These are phyloP conservation scores for Penaeus vannamei DNA, from an alignment of 1,140 invertebrate genomes.

Conservation along the genomic window DNA sequence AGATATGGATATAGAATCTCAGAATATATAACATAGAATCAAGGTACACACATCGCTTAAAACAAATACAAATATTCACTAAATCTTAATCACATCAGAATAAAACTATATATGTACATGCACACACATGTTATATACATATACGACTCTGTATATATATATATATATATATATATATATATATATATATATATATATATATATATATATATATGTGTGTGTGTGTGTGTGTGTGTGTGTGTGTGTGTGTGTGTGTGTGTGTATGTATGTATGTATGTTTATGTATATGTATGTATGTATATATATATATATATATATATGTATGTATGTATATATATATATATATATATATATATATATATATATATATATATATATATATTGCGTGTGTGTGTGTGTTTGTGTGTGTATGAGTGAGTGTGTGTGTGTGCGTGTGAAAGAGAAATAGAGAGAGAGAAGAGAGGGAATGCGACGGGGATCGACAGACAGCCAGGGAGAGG, in stretches of 20 bases:
- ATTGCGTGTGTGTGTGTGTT: no score
- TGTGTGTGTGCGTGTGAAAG: no score
- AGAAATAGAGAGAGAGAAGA: no score
- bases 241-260: conserved; percentile 16
- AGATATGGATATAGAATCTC: no score
- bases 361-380: conserved; percentile 18
- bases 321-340: conserved; percentile 17
- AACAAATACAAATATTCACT: background rate
- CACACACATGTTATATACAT: background rate
- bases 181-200: background rate
- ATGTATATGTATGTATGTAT: conserved; percentile 4
- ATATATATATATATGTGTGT: conserved; percentile 6
- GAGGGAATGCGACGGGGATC: no score
- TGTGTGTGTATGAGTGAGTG: no score
- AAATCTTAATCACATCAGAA: background rate
- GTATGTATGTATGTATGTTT: background rate
- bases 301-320: conserved; percentile 16
- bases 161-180: conserved; percentile 16
- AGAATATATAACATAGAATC: no score
- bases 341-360: conserved; percentile 16
- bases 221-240: background rate
- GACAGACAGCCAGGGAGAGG: no score
- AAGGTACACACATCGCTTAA: background rate
- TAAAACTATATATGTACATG: background rate
- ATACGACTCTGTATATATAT: conserved; percentile 6